phyloP scores from a whole-genome alignment of 2,888 invertebrate species.

The Aplocera efformata region DNA sequence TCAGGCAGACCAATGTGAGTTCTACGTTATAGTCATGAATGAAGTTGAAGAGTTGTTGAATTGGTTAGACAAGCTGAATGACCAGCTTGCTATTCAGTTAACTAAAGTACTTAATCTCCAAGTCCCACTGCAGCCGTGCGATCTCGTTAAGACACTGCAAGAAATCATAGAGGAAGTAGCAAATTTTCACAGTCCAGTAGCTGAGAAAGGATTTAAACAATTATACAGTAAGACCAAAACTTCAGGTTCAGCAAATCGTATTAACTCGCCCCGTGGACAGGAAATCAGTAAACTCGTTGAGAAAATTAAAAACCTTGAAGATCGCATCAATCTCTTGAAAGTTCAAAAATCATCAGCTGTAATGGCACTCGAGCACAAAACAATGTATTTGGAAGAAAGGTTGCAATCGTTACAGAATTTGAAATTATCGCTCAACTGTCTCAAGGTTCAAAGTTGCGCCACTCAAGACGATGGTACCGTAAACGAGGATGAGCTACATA shows the following conservation, averaged over 20 bases:
- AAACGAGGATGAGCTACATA: constrained; percentile 18
- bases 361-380: constrained; percentile 39
- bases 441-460: constrained; percentile 21
- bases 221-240: constrained; percentile 13
- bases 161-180: constrained; percentile 35
- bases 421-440: constrained; percentile 28
- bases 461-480: background rate
- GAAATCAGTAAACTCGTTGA: constrained; percentile 32
- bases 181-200: constrained; percentile 18
- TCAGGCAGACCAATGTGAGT: constrained; percentile 39
- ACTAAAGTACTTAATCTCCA: constrained; percentile 32
- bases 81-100: constrained; percentile 35
- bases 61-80: constrained; percentile 42
- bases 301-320: constrained; percentile 36
- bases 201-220: constrained; percentile 18
- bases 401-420: constrained; percentile 37
- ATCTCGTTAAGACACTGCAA: constrained; percentile 33
- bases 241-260: constrained; percentile 7
- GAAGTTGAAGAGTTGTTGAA: constrained; percentile 44
- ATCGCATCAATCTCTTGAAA: constrained; percentile 31
- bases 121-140: constrained; percentile 21
- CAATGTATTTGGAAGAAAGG: constrained; percentile 39
- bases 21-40: constrained; percentile 27
- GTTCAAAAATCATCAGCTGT: constrained; percentile 28
- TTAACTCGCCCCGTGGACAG: constrained; percentile 4